Conservation (phyloP, 2,113 vertebrate genomes). For the Rhizomys pruinosus region DNA sequence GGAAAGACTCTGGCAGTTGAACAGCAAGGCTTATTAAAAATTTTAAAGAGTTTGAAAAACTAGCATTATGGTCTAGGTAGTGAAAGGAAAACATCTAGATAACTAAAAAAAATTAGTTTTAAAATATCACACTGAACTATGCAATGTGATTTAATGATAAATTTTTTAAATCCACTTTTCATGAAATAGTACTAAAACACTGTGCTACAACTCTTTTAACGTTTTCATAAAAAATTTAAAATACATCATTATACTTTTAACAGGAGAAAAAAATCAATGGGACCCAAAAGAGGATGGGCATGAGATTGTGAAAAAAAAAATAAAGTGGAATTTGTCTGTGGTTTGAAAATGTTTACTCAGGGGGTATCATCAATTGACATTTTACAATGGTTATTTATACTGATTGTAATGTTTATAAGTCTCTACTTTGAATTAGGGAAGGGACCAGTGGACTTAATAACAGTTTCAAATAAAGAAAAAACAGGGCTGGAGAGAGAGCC, state of each 20-base stretch:
- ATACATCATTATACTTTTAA: constrained; percentile 50
- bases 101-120: constrained; percentile 49
- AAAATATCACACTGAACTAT: constrained; percentile 45
- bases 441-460: constrained; percentile 28
- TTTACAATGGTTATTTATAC: constrained; percentile 58
- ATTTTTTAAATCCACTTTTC: constrained; percentile 28
- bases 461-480: constrained; percentile 42
- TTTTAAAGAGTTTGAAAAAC: constrained; percentile 20
- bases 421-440: constrained; percentile 54
- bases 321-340: constrained; percentile 44
- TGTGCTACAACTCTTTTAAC: constrained; percentile 41
- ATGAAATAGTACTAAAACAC: constrained; percentile 67
- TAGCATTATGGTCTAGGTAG: constrained; percentile 8
- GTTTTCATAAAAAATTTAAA: constrained; percentile 56
- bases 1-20: not conserved
- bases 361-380: constrained; percentile 50
- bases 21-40: constrained; percentile 57
- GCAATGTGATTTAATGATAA: constrained; percentile 52
- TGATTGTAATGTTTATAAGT: constrained; percentile 46
- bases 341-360: constrained; percentile 60
- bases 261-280: constrained; percentile 37
- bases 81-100: constrained; percentile 53
- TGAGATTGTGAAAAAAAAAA: constrained; percentile 48
- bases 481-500: not conserved
- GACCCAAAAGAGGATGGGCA: constrained; percentile 43